phyloP scores from a whole-genome alignment of 1,140 invertebrate genomes.

The Drosophila melanica region DNA sequence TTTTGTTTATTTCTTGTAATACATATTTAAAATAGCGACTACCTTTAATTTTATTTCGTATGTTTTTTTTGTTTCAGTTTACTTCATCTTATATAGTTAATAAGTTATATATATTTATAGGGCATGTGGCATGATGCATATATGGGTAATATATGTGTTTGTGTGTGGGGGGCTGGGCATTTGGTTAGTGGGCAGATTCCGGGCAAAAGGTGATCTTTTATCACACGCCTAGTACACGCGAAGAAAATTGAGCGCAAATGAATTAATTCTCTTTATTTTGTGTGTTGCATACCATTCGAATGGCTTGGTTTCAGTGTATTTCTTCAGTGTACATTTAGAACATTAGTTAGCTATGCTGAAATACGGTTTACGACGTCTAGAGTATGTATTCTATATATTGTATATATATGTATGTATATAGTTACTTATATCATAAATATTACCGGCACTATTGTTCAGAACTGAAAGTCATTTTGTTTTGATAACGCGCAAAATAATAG shows the following conservation, averaged over 20 bases:
- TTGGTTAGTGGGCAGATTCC: neutral
- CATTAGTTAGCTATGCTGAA: slow-evolving; percentile 74
- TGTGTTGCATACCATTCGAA: slow-evolving; percentile 55
- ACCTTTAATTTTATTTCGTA: slow-evolving; percentile 69
- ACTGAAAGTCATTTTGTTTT: slow-evolving; percentile 54
- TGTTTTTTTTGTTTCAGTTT: slow-evolving; percentile 59
- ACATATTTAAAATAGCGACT: slow-evolving; percentile 82
- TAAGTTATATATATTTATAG: slow-evolving; percentile 83
- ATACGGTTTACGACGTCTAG: slow-evolving; percentile 70
- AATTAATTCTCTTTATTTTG: slow-evolving; percentile 21
- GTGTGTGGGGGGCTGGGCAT: slow-evolving; percentile 16
- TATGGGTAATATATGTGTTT: slow-evolving; percentile 31
- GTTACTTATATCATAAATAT: slow-evolving; percentile 69
- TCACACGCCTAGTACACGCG: slow-evolving; percentile 22
- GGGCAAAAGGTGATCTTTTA: slow-evolving; percentile 40
- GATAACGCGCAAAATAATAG: slow-evolving; percentile 37
- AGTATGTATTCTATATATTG: slow-evolving; percentile 60
- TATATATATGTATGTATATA: slow-evolving; percentile 67
- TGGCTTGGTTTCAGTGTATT: slow-evolving; percentile 55
- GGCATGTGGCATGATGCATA: slow-evolving; percentile 46
- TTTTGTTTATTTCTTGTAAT: slow-evolving; percentile 66
- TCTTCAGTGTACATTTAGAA: slow-evolving; percentile 74
- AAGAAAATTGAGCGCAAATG: slow-evolving; percentile 60
- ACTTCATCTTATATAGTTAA: slow-evolving; percentile 70
- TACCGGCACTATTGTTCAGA: slow-evolving; percentile 81